Evolutionary conservation across 1,140 invertebrate species (phyloP).

Genomic region (Argopecten irradians): DNA sequence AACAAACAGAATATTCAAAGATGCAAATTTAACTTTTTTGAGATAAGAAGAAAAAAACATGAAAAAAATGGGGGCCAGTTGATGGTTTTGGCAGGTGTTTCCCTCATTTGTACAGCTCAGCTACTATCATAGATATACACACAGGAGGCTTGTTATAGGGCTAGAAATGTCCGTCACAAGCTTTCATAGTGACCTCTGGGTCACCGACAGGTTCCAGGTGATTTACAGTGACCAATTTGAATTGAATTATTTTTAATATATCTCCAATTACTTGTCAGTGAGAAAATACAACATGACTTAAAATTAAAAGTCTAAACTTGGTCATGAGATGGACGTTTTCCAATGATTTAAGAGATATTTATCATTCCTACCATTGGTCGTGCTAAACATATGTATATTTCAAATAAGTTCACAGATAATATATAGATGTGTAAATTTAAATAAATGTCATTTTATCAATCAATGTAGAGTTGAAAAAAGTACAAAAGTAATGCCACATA

Average conservation of each 20-base stretch:
- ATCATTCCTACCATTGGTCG: neutral
- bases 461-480: no score
- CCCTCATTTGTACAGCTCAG: neutral
- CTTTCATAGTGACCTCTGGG: neutral
- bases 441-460: no score
- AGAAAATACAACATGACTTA: neutral
- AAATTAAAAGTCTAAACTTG: neutral
- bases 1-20: conserved; percentile 12
- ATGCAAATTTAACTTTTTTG: neutral
- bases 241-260: no score
- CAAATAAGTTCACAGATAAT: neutral
- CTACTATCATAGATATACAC: neutral
- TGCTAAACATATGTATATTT: neutral
- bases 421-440: neutral
- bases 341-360: neutral
- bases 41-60: neutral
- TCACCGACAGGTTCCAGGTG: neutral
- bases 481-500: no score
- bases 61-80: neutral
- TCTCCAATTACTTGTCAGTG: neutral
- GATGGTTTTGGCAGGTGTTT: neutral
- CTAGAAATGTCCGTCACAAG: neutral
- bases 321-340: neutral
- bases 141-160: neutral
- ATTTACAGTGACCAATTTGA: neutral